phyloP scores from a whole-genome alignment of 2,113 vertebrate species.

The Eulacestoma nigropectus region DNA sequence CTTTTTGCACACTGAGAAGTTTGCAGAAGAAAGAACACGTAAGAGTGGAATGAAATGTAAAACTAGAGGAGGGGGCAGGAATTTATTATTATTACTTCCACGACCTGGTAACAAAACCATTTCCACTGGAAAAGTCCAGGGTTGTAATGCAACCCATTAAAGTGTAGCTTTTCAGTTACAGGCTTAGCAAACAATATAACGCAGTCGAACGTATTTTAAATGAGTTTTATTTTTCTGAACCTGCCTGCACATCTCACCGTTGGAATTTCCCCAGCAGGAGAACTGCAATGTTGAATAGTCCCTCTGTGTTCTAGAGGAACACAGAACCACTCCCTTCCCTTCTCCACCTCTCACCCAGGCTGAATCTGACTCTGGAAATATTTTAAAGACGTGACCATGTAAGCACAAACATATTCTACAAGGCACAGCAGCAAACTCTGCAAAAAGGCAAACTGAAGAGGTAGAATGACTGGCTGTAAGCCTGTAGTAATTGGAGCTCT shows the following conservation, averaged over 20 bases:
- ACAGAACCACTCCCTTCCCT: not conserved
- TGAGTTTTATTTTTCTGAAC: not conserved
- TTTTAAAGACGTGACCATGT: not conserved
- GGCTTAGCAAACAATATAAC: not conserved
- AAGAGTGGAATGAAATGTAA: not conserved
- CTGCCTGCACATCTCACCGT: not conserved
- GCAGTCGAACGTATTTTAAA: not conserved
- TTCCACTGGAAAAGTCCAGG: not conserved
- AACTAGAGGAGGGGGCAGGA: not conserved
- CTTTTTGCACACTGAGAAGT: not conserved
- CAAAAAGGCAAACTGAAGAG: not conserved
- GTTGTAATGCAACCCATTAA: not conserved
- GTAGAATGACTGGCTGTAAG: not conserved
- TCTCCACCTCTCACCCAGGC: not conserved
- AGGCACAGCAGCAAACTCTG: not conserved
- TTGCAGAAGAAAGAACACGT: not conserved
- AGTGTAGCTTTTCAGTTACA: not conserved
- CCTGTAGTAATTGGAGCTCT: not conserved
- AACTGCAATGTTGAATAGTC: not conserved
- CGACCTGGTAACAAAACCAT: not conserved
- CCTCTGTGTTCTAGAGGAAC: fast-evolving
- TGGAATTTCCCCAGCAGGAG: not conserved
- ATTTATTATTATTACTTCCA: not conserved
- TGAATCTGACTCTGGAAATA: not conserved
- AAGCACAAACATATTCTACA: not conserved